phyloP scores from a whole-genome alignment of 1,140 invertebrate species.

The Leptopilina boulardi region DNA sequence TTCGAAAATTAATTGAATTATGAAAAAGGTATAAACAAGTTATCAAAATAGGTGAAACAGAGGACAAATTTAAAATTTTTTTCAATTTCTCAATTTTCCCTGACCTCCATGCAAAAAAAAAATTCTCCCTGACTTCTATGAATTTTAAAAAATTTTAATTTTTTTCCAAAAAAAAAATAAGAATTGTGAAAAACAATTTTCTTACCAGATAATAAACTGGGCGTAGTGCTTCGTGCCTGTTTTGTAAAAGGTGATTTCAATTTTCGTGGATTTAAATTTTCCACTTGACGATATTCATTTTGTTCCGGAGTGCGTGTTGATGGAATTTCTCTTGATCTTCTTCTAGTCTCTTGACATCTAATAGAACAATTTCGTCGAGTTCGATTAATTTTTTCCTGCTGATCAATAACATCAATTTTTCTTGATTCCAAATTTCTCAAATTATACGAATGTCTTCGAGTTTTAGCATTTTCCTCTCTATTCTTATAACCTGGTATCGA shows the following conservation, averaged over 20 bases:
- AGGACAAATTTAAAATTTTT: no score
- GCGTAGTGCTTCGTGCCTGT: neutral
- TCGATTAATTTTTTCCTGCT: neutral
- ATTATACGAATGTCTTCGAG: neutral
- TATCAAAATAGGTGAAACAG: no score
- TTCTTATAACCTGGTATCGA: neutral
- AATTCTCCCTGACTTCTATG: no score
- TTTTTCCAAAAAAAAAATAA: no score
- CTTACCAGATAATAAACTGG: neutral
- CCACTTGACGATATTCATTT: neutral
- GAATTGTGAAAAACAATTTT: no score
- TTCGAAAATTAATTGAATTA: no score
- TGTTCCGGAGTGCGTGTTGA: neutral
- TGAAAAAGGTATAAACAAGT: no score
- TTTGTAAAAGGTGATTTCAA: slow-evolving; percentile 9
- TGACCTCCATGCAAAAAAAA: no score
- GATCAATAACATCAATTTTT: neutral
- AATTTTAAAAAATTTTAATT: no score
- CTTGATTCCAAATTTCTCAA: neutral
- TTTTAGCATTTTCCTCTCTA: neutral
- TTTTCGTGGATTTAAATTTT: slow-evolving; percentile 8
- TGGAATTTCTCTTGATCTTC: neutral
- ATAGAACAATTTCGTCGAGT: neutral
- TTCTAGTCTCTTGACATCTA: neutral
- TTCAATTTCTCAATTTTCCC: no score